Evolutionary conservation across 2,888 invertebrate species (phyloP), one percentile per base, ranked within the genome.

Genomic region (Orthosia gothica): DNA sequence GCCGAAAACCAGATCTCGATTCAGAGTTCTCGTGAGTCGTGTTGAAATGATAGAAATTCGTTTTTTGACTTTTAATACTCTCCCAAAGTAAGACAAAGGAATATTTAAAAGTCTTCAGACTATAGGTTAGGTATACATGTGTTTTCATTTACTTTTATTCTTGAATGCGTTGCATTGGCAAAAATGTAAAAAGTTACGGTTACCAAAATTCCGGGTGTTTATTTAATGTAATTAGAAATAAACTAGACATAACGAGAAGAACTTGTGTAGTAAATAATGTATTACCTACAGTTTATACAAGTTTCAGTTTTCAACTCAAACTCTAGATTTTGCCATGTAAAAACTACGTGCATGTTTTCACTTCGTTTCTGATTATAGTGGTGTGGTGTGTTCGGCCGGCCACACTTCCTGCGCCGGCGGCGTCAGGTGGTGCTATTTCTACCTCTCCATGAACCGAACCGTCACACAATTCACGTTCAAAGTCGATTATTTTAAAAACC

Each of bases 401-500:
- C 93, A 89, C 91, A 93, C 93, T 95, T 95, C 95, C 95, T 94
- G 95, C 90, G 91, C 85, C 84, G 83, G 67, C 83, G 82, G 88
- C 90, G 94, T 92, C 94, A 94, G 94, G 92, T 94, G 92, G 89
- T 94, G 92, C 93, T 95, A 95, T 95, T 95, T 94, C 92, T 92
- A 93, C 92, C 89, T 94, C 93, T 93, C 93, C 94, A 90, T 95
- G 93, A 94, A 95, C 94, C 91, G 89, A 82, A 88, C 82, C 78
- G 87, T 81, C 88, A 80, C 88, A 90, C 89, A 91, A 93, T 95
- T 94, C 95, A 94, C 91, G 95, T 94, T 95, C 94, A 94, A 94
- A 94, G 94, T 90, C 93, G 91, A 92, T 92, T 93, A 93, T 93
- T 94, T 94, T 92, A 89, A 93, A 93, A 88, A 88, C 87, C 70